Evolutionary conservation across 1,140 invertebrate species (phyloP), one percentile per base, ranked within the genome.

Genomic region (Euura saliciscinereae): DNA sequence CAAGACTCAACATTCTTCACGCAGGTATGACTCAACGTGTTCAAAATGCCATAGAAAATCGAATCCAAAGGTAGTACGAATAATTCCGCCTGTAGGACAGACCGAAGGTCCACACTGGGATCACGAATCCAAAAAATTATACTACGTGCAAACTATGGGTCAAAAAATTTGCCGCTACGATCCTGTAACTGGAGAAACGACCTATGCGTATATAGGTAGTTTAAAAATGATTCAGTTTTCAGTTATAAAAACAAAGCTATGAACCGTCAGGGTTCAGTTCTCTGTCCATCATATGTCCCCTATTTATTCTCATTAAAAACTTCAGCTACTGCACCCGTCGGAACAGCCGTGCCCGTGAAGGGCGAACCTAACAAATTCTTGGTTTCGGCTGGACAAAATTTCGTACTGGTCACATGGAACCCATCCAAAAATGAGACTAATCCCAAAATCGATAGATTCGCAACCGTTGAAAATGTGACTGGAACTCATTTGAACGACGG

Each of bases 401-500:
- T 96, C 43, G 80, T 91, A 2, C 81, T 91, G 45, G 82, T 96
- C 1, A 85, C 89, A 73, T 96, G 95, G 94, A 86, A 92, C 76
- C 91, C 91, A 0, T 80, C 87, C 11, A 84, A 87, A 2, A 84
- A 90, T 43, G 77, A 80, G 1, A 86, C 89, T 2, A 85, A 84
- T 43, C 87, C 90, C 5, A 75, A 89, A 8, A 77, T 89, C 46
- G 86, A 87, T 6, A 83, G 89, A 42, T 67, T 89, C 11, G 86
- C 88, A 2, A 90, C 90, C 65, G 91, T 96, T 1, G 93, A 95
- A 59, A 75, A 91, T 51, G 83, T 85, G 67, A 81, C 84, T 1
- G 85, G 82, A 1, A 96, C 93, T 78, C 88, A 95, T 78, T 91
- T 95, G 75, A 98, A 98, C 79, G 96, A 97, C 85, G 96, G 92